phyloP scores from a whole-genome alignment of 2,888 invertebrate species.

The Embidobia sp. region DNA sequence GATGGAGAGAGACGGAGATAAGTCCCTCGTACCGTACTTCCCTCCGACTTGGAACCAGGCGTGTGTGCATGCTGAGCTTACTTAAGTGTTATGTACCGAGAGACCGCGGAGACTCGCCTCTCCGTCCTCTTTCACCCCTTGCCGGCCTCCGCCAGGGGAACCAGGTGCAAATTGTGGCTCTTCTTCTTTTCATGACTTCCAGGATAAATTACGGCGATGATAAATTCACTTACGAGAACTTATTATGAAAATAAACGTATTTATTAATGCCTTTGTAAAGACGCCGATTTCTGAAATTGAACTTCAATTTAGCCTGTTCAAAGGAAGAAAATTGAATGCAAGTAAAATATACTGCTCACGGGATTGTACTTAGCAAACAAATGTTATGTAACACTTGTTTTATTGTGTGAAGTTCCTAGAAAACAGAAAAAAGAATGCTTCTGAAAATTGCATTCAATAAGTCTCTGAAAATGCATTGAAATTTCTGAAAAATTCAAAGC shows the following conservation, averaged over 20 bases:
- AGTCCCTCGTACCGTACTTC: too few relatives aligned
- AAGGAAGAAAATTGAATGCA: neutral
- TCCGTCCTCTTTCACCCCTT: conserved; percentile 28
- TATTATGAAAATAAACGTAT: conserved; percentile 45
- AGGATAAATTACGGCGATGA: conserved; percentile 50
- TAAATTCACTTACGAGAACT: conserved; percentile 50
- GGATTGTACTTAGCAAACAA: too few relatives aligned
- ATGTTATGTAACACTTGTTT: too few relatives aligned
- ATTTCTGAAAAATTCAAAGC: too few relatives aligned
- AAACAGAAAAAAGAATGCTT: too few relatives aligned
- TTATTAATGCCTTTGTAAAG: conserved; percentile 45
- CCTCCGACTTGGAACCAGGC: conserved; percentile 51
- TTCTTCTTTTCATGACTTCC: conserved; percentile 48
- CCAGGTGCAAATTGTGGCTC: conserved; percentile 72
- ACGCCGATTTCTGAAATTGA: conserved; percentile 13
- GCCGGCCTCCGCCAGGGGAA: conserved; percentile 47
- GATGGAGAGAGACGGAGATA: too few relatives aligned
- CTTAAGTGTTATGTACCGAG: conserved; percentile 66
- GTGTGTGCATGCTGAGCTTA: conserved; percentile 64
- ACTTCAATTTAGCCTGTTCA: neutral
- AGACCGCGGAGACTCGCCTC: conserved; percentile 44
- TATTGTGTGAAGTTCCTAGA: too few relatives aligned
- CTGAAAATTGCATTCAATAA: too few relatives aligned
- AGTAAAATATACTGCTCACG: too few relatives aligned
- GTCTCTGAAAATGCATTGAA: too few relatives aligned